Percentiles rank a stretch among this genome's conserved stretches.
Conservation (phyloP, 2,113 vertebrate genomes). For the Puma concolor region DNA sequence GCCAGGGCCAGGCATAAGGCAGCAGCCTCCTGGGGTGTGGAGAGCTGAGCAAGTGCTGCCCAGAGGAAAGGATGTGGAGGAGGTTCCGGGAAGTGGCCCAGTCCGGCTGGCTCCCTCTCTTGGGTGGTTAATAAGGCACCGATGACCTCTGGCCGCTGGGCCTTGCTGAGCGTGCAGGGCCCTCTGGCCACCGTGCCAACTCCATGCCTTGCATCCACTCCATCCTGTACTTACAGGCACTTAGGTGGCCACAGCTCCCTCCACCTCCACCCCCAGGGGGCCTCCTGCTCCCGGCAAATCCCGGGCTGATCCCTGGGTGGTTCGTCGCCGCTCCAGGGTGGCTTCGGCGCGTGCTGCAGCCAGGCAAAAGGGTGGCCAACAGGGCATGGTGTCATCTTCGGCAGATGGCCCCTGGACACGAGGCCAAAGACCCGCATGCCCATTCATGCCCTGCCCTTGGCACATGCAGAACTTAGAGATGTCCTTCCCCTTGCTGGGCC, state of each 20-base stretch:
- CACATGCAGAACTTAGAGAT: background rate
- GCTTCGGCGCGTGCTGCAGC: background rate
- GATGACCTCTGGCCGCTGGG: background rate
- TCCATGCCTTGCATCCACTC: background rate
- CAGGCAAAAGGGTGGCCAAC: too few relatives aligned
- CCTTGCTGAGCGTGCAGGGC: background rate
- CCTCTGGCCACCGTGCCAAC: rapidly evolving
- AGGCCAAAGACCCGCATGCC: background rate
- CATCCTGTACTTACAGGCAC: background rate
- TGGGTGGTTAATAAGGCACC: background rate
- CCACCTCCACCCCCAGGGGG: background rate
- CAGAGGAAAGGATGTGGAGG: background rate
- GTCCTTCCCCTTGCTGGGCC: background rate
- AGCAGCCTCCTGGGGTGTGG: background rate
- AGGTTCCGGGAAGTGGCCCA: background rate
- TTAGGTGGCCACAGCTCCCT: background rate
- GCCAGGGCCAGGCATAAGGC: background rate
- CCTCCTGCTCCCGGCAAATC: background rate
- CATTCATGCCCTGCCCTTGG: background rate
- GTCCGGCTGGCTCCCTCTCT: background rate
- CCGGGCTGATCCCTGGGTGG: background rate
- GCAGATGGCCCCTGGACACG: background rate
- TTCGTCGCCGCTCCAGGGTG: rapidly evolving
- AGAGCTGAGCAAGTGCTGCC: background rate
- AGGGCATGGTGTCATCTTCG: background rate